Conservation (phyloP, 2,888 invertebrate species). For the Nomada fucata region DNA sequence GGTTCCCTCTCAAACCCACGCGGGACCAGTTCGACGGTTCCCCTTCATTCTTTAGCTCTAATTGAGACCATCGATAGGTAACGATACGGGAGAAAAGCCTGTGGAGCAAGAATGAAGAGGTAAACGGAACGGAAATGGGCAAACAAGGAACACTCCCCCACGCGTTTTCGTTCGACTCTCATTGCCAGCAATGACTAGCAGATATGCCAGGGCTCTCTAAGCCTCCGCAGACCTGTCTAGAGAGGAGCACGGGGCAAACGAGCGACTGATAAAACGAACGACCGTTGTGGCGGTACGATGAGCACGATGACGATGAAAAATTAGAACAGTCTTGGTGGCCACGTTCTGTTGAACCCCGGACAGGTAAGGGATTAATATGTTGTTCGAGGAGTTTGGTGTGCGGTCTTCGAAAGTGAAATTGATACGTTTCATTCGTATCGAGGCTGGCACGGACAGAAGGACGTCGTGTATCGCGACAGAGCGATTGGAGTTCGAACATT, state of each 20-base stretch:
- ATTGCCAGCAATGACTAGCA: conserved; percentile 76
- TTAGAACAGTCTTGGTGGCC: conserved; percentile 41
- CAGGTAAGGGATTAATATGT: conserved; percentile 38
- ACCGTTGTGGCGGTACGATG: conserved; percentile 66
- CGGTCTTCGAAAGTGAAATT: conserved; percentile 25
- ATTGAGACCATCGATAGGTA: conserved; percentile 68
- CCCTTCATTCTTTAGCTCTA: conserved; percentile 32
- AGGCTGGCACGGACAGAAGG: background rate
- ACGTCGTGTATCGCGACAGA: background rate
- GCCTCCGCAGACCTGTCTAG: conserved; percentile 24
- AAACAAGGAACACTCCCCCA: conserved; percentile 67
- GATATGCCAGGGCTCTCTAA: conserved; percentile 53
- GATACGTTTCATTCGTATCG: conserved; percentile 20
- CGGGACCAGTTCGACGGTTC: conserved; percentile 28
- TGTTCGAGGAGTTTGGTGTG: background rate
- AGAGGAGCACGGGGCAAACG: conserved; percentile 45
- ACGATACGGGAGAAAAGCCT: conserved; percentile 46
- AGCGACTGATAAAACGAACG: conserved; percentile 59
- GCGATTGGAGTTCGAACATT: background rate
- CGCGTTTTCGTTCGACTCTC: conserved; percentile 70
- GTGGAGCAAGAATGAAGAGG: conserved; percentile 54
- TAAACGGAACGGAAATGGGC: conserved; percentile 73
- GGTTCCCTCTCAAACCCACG: conserved; percentile 46
- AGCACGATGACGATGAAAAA: conserved; percentile 58
- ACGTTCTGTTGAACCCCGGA: conserved; percentile 13